Evolutionary conservation across 2,888 invertebrate species (phyloP).

Genomic region (Papilio elwesi): DNA sequence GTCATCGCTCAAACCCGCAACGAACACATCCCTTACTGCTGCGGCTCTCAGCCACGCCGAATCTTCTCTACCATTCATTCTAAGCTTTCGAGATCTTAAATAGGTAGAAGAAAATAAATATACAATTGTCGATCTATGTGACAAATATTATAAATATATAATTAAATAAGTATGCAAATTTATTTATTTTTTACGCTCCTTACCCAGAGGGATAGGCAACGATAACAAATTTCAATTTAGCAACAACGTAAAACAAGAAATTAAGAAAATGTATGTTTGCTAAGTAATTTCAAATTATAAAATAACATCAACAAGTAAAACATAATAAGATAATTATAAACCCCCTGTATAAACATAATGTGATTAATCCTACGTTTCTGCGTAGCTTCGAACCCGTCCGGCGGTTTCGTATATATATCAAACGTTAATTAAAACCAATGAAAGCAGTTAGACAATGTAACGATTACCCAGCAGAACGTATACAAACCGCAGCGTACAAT

Average conservation of each 20-base stretch:
- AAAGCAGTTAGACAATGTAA: constrained; percentile 53
- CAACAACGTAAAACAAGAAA: background rate
- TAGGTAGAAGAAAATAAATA: background rate
- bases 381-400: background rate
- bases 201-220: too few species aligned
- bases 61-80: constrained; percentile 34
- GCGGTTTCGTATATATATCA: constrained; percentile 28
- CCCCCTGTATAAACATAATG: background rate
- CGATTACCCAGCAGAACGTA: constrained; percentile 56
- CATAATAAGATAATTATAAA: background rate
- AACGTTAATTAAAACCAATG: constrained; percentile 60
- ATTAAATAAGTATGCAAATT: too few species aligned
- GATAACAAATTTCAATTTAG: too few species aligned
- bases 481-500: constrained; percentile 66
- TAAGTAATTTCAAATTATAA: background rate
- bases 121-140: too few species aligned
- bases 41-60: constrained; percentile 40
- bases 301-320: background rate
- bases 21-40: constrained; percentile 44
- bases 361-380: constrained; percentile 1
- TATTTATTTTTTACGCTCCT: too few species aligned
- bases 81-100: constrained; percentile 6
- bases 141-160: too few species aligned
- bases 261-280: background rate
- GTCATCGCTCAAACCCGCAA: constrained; percentile 75